Evolutionary conservation across 2,888 invertebrate genomes (phyloP).

Genomic region (Habrosyne pyritoides): DNA sequence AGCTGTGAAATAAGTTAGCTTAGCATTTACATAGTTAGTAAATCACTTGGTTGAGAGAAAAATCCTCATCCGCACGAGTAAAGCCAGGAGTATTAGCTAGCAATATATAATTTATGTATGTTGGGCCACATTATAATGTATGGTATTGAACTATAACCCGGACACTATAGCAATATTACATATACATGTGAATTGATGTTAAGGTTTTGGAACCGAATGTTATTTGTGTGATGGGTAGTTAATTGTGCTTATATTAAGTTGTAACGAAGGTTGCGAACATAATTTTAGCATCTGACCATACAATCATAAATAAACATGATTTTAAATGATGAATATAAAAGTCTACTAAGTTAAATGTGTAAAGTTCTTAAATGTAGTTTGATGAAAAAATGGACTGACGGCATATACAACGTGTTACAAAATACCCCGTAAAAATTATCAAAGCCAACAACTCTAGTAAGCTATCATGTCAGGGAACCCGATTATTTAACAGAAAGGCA

Average conservation of each 20-base stretch:
- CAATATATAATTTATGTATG: conserved; percentile 27
- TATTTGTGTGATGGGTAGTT: background rate
- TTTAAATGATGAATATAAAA: too few species aligned
- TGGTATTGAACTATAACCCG: conserved; percentile 53
- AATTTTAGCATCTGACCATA: background rate
- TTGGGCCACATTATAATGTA: conserved; percentile 32
- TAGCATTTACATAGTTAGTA: too few species aligned
- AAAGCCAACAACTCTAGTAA: too few species aligned
- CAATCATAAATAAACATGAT: background rate
- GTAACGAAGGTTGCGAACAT: background rate
- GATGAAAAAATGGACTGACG: too few species aligned
- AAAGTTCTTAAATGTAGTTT: too few species aligned
- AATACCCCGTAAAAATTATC: too few species aligned
- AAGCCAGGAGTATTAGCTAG: background rate
- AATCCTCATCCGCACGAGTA: background rate
- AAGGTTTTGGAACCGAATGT: conserved; percentile 1
- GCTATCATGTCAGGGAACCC: too few species aligned
- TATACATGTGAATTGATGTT: conserved; percentile 8
- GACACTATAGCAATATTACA: conserved; percentile 8
- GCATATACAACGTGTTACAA: too few species aligned
- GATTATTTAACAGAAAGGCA: too few species aligned
- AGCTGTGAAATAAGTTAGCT: too few species aligned
- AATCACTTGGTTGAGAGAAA: too few species aligned
- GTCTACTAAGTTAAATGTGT: too few species aligned
- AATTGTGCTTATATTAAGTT: background rate